Evolutionary conservation across 2,113 vertebrate species (phyloP).

Genomic region (Aptenodytes forsteri): DNA sequence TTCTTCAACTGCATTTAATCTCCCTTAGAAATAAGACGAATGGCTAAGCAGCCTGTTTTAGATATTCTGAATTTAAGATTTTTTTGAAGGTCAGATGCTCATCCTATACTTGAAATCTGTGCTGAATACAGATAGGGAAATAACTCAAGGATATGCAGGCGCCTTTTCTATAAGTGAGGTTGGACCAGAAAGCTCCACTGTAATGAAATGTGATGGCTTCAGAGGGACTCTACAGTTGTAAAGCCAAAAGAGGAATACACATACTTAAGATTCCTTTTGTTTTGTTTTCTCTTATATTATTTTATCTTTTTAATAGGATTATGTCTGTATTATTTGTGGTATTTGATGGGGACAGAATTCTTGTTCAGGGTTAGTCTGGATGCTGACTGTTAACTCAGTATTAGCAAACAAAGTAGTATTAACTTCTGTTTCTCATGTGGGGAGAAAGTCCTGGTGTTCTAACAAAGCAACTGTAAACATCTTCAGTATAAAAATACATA

Average conservation of each 20-base stretch:
- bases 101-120: not conserved
- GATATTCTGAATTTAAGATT: constrained; percentile 51
- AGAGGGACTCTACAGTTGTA: not conserved
- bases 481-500: not conserved
- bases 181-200: not conserved
- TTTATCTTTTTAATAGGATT: not conserved
- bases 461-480: not conserved
- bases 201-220: not conserved
- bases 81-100: constrained; percentile 19
- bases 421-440: not conserved
- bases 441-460: not conserved
- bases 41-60: constrained; percentile 50
- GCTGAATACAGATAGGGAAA: not conserved
- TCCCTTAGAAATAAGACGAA: constrained; percentile 63
- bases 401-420: not conserved
- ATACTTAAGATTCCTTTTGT: not conserved
- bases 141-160: not conserved
- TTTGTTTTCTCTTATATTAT: not conserved
- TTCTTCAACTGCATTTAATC: constrained; percentile 59
- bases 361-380: not conserved
- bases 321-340: not conserved
- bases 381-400: not conserved
- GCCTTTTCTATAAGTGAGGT: not conserved
- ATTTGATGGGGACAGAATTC: not conserved
- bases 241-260: not conserved